A percentile compares a stretch with the other conserved stretches of the same genome.
Evolutionary conservation across 2,797 vertebrate species (phyloP).

Genomic region (Periophthalmus magnuspinnatus): DNA sequence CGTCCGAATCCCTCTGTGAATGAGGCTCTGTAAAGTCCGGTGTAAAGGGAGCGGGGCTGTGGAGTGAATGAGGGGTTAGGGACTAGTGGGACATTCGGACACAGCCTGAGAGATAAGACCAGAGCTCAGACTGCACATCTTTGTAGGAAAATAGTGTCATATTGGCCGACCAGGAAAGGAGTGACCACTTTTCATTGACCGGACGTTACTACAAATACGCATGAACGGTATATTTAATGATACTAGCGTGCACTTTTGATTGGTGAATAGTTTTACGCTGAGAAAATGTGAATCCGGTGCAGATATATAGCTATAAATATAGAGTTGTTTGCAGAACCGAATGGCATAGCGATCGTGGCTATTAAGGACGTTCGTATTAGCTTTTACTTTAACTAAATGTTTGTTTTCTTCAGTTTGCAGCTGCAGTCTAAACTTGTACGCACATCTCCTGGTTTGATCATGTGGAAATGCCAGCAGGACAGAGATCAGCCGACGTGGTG

Average conservation of each 20-base stretch:
- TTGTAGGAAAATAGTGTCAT: too few relatives aligned
- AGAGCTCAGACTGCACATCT: too few relatives aligned
- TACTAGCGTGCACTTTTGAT: neutral
- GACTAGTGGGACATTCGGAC: too few relatives aligned
- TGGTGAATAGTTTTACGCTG: too few relatives aligned
- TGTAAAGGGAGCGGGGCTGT: too few relatives aligned
- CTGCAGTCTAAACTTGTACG: neutral
- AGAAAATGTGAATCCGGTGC: too few relatives aligned
- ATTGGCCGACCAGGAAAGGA: too few relatives aligned
- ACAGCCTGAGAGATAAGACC: too few relatives aligned
- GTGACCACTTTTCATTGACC: neutral
- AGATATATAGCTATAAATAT: neutral
- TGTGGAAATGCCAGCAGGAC: slow-evolving; percentile 6
- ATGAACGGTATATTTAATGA: neutral
- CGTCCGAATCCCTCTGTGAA: too few relatives aligned
- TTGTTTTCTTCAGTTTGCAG: neutral
- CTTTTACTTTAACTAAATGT: neutral
- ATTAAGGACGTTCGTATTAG: neutral
- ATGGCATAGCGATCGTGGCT: neutral
- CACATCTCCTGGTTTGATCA: slow-evolving; percentile 10
- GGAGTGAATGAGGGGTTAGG: too few relatives aligned
- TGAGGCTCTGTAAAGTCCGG: too few relatives aligned
- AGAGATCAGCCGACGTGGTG: slow-evolving; percentile 10
- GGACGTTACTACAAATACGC: neutral
- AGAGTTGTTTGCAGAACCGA: neutral